A percentile compares a stretch with the other conserved stretches of the same genome.
phyloP scores from a whole-genome alignment of 2,113 vertebrate species.

The Panthera leo region DNA sequence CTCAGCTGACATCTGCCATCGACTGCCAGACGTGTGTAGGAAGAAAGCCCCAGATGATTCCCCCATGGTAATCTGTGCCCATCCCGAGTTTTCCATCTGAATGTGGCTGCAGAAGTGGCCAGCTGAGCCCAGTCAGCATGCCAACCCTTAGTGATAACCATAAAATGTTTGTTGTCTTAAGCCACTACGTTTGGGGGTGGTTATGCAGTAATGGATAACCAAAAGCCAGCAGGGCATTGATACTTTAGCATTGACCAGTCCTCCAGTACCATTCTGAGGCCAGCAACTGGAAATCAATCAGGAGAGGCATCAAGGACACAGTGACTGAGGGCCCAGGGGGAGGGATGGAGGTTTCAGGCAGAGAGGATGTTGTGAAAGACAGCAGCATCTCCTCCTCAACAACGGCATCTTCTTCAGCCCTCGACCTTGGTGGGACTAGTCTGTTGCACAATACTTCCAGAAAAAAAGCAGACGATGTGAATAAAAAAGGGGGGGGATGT shows the following conservation, averaged over 20 bases:
- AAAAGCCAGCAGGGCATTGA: not conserved
- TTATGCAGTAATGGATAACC: not conserved
- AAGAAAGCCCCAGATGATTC: not conserved
- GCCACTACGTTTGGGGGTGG: not conserved
- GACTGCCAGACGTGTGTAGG: not conserved
- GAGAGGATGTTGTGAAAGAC: not conserved
- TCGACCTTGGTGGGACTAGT: not conserved
- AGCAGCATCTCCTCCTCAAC: not conserved
- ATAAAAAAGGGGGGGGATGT: not conserved
- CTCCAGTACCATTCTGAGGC: not conserved
- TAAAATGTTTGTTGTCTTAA: not conserved
- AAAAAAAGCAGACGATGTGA: not conserved
- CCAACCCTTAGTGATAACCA: not conserved
- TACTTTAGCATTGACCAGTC: not conserved
- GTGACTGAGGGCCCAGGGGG: not conserved
- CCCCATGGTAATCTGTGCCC: not conserved
- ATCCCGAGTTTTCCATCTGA: not conserved
- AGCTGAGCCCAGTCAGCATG: too few relatives aligned
- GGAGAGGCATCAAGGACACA: not conserved
- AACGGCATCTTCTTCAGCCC: not conserved
- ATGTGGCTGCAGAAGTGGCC: not conserved
- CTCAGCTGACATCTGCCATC: not conserved
- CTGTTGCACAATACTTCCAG: not conserved
- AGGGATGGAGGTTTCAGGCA: not conserved
- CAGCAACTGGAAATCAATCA: not conserved